These are phyloP conservation scores for Bubo scandiacus DNA, from an alignment of 2,113 vertebrate genomes.

Conservation along the genomic window DNA sequence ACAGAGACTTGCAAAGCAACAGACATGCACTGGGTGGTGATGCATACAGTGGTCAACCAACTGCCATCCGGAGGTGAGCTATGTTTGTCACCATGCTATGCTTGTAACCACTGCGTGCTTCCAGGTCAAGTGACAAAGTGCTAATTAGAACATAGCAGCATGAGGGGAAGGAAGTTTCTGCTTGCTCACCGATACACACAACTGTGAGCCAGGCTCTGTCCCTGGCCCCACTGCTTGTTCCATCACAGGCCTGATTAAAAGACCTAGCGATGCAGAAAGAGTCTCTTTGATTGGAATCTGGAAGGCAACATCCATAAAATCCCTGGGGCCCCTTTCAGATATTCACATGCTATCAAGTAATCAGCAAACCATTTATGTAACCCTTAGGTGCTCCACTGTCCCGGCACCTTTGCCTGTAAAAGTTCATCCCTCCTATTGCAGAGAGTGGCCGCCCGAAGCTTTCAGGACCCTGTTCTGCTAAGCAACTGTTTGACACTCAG, in stretches of 20 bases:
- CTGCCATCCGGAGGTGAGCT: background rate
- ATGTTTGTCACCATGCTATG: background rate
- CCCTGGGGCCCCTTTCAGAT: background rate
- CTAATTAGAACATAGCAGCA: background rate
- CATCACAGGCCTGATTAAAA: background rate
- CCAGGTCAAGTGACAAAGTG: background rate
- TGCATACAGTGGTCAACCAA: background rate
- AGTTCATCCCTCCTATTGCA: background rate
- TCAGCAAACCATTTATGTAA: background rate
- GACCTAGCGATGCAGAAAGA: background rate
- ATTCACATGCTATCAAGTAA: background rate
- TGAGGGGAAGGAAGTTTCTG: background rate
- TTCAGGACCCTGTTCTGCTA: background rate
- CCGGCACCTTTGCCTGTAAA: background rate
- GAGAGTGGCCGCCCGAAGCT: background rate
- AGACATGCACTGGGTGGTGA: background rate
- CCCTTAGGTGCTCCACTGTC: background rate
- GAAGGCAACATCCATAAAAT: background rate
- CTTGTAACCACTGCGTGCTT: background rate
- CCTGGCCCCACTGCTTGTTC: background rate
- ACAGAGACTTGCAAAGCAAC: background rate
- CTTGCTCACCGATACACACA: fast-evolving
- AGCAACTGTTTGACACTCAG: background rate
- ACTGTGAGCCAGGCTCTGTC: background rate
- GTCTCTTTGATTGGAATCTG: background rate